These are phyloP conservation scores for Drosophila truncata DNA, from an alignment of 1,140 invertebrate species.

Conservation along the genomic window DNA sequence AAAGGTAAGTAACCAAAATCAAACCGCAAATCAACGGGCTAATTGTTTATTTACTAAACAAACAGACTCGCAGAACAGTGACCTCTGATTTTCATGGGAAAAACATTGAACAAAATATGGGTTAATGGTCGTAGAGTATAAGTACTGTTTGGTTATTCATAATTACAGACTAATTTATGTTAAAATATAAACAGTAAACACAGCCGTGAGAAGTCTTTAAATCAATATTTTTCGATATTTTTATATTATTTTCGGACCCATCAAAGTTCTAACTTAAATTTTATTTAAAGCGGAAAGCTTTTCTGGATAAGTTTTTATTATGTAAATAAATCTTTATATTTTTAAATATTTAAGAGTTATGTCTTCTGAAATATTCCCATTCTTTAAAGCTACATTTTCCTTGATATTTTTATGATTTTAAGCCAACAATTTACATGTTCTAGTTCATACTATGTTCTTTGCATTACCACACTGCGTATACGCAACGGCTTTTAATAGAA, in stretches of 20 bases:
- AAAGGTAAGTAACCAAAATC: slow-evolving; percentile 68
- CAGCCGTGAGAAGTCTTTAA: not conserved
- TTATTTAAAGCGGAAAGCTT: too few species aligned
- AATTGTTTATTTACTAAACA: slow-evolving; percentile 47
- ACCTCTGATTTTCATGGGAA: slow-evolving; percentile 33
- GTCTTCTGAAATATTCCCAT: not conserved
- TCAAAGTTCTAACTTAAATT: too few species aligned
- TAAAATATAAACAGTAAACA: slow-evolving; percentile 16
- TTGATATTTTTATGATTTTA: not conserved
- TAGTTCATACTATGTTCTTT: not conserved
- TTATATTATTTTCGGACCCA: too few species aligned
- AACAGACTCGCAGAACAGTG: slow-evolving; percentile 13
- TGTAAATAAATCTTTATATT: not conserved
- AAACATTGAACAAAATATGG: slow-evolving; percentile 22
- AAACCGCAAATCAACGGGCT: slow-evolving; percentile 27
- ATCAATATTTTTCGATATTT: not conserved
- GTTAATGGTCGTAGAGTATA: slow-evolving; percentile 16
- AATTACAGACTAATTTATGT: slow-evolving; percentile 20
- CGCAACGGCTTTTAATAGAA: slow-evolving; percentile 16
- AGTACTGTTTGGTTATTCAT: slow-evolving; percentile 16
- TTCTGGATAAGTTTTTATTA: too few species aligned
- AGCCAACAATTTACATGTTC: not conserved
- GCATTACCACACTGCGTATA: slow-evolving; percentile 46
- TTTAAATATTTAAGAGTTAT: not conserved
- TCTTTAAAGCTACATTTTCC: not conserved